Base-by-base conservation (phyloP, 1,140 invertebrate species). In the Aleiodes sp. region DNA sequence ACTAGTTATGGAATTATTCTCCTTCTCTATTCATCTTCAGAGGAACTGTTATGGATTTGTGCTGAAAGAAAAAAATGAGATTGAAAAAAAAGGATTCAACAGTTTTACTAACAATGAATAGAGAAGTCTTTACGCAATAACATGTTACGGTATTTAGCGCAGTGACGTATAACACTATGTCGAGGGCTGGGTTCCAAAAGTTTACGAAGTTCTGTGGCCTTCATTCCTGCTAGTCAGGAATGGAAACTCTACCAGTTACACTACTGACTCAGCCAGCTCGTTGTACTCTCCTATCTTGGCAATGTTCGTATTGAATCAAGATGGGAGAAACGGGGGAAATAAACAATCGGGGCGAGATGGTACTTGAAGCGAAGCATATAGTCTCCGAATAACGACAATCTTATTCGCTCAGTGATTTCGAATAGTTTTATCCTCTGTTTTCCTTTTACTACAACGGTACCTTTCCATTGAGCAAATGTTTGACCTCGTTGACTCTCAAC, bases 361-460 rank as follows among this genome's bases (percentile, higher is more conserved):
- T 59, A 6, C 56, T 29, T 59, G 28, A 59, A 59, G 26, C 19
- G 21, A 56, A 56, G 26, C 28, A 28, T 2, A 59, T 59, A 31
- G 24, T 59, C 28, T 26, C 24, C 26, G 56, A 59, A 59, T 59
- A 59, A 59, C 26, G 26, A 59, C 56, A 59, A 59, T 59, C 56
- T 29, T 29, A 26, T 59, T 29, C 56, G 56, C 56, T 59, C 56
- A 26, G 26, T 59, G 56, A 59, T 59, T 59, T 31, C 28, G 56
- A 31, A 59, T 59, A 16, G 56, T 26, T 29, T 59, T 31, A 6
- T 9, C 10, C 46, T 3, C 46, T 52, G 46, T 52, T 26, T 43
- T 16, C 21, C 21, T 21, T n/a, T n/a, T n/a, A 52, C 26, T 52
- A 21, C 46, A 52, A 16, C 21, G 21, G 10, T 16, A 24, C 12